phyloP scores from a whole-genome alignment of 1,140 invertebrate genomes.

The Panagrolaimus sp. region DNA sequence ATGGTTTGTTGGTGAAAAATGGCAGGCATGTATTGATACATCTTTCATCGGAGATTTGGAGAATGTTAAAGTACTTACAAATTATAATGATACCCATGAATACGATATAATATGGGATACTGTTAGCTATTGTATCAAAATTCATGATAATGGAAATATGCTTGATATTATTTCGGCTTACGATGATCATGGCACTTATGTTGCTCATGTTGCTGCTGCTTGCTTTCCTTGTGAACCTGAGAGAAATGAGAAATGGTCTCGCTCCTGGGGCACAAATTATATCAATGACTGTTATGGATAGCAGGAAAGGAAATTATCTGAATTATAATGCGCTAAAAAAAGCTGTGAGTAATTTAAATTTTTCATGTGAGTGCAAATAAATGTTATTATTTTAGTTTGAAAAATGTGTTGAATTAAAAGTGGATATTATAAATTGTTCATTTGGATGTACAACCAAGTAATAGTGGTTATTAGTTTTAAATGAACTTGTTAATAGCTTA shows the following conservation, averaged over 20 bases:
- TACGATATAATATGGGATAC: constrained; percentile 62
- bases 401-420: constrained; percentile 60
- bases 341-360: constrained; percentile 77
- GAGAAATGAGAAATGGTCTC: constrained; percentile 80
- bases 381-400: constrained; percentile 32
- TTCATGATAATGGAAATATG: constrained; percentile 81
- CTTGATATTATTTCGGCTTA: constrained; percentile 79
- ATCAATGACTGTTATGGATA: constrained; percentile 81
- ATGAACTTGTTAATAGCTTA: too few species aligned
- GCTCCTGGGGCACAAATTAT: constrained; percentile 91
- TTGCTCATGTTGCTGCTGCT: constrained; percentile 86
- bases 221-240: constrained; percentile 81
- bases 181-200: constrained; percentile 80
- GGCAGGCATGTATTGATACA: constrained; percentile 74
- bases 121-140: constrained; percentile 81
- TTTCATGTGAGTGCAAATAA: constrained; percentile 30
- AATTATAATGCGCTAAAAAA: constrained; percentile 62
- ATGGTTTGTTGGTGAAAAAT: constrained; percentile 74
- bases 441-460: too few species aligned
- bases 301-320: constrained; percentile 67
- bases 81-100: constrained; percentile 74
- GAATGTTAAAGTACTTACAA: constrained; percentile 70
- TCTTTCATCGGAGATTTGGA: constrained; percentile 73
- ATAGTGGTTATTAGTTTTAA: constrained; percentile 48
- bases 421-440: too few species aligned